Base-by-base conservation (phyloP, 2,113 vertebrate genomes). In the Cisticola juncidis region DNA sequence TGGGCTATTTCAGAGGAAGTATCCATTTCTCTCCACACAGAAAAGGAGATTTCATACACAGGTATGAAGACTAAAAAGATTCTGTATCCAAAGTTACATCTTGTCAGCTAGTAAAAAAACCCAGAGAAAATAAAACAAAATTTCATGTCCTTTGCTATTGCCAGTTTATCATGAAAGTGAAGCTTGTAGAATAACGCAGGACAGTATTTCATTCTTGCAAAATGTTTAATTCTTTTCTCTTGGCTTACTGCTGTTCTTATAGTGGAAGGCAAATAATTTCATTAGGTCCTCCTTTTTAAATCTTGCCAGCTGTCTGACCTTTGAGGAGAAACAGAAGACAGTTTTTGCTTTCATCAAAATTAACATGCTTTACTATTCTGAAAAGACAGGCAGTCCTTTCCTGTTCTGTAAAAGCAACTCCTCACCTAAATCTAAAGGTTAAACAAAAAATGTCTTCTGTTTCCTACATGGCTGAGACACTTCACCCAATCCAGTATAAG, bases 31-130 rank as follows among this genome's bases (percentile, higher is more conserved):
- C 93, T 98, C 89, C 97, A 98, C 68, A 97, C 97, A 96, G 97
- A 98, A 94, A 53, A 97, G 80, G 96, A 97, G 31, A 97, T 98
- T 94, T 97, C 98, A 92, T 98, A 98, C 90, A 96, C 96, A 98
- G 98, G 98, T 98, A 98, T 83, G 95, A 97, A 17, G 36, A 71
- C 14, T 60, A 38, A 64, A 80, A 72, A 15, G 6, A 58, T 33
- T 65, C 44, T 69, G 15, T 42, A 20, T 57, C 44, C 42, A 53
- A 68, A 79, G 64, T 54, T 68, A 19, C 29, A 44, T 24, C n/a
- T 87, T 81, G 20, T 42, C 11, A 70, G 31, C 47, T 57, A 70
- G 42, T 74, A 11, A 47, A 81, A 78, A n/a, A 9, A 42, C 3
- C 8, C 8, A 62, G 38, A 6, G 5, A 45, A 19, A 86, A 38